Base-by-base conservation (phyloP, 2,113 vertebrate species). In the Cyanocitta stelleri region DNA sequence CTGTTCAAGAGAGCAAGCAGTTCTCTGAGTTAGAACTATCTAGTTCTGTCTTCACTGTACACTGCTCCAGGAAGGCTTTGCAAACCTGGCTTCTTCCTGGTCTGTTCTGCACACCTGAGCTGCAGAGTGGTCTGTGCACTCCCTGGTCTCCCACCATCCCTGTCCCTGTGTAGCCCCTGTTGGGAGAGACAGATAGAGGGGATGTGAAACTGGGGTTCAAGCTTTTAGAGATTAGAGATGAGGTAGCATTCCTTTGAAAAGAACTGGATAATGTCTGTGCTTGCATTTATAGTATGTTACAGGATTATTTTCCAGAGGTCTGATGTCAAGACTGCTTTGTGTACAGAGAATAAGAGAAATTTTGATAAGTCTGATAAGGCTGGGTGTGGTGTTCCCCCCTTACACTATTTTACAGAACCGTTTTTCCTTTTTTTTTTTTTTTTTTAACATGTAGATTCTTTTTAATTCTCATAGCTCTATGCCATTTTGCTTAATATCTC, bases 41-140 rank as follows among this genome's bases (percentile, higher is more conserved):
- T 23, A 37, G 13, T 64, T 77, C 43, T 74, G 48, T 2, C n/a
- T 84, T 73, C 43, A 11, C 35, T 1, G 1, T n/a, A 3, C 1
- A 2, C 9, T 51, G 33, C 18, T 17, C 9, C 0, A 1, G 61
- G 64, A 63, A 67, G 51, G 32, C 32, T 86, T 83, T 74, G 49
- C 24, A 63, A 37, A 49, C 48, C 6, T 33, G 5, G 24, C 26
- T 71, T 77, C 48, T 1, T 2, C 29, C 46, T 46, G 21, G 19
- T n/a, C 30, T 1, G 0, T 41, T 51, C 59, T 56, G 24, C 2
- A 5, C 13, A 16, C 10, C 29, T 10, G 58, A 59, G 75, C 7
- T 63, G 49, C 0, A 0, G 37, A 22, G 23, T 26, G 39, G 5
- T 44, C 67, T 55, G 24, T 33, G 58, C 48, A 1, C 15, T 32